A percentile compares a stretch with the other conserved stretches of the same genome.
Conservation (phyloP, 2,797 vertebrate genomes). For the Eidolon dupreanum region DNA sequence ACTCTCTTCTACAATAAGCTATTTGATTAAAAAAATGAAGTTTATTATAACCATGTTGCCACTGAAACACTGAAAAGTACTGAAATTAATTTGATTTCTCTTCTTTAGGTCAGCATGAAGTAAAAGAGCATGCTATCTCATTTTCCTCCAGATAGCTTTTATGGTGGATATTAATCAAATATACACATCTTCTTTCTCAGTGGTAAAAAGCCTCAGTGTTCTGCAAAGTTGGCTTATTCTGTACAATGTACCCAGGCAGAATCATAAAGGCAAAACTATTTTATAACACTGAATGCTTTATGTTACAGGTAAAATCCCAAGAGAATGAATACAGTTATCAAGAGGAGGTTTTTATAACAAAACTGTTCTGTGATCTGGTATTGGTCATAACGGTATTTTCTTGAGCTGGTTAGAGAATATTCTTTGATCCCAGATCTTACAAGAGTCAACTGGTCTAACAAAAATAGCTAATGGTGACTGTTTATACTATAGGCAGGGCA, state of each 20-base stretch:
- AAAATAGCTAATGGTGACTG: background rate
- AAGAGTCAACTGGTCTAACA: background rate
- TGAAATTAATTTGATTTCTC: conserved; percentile 10
- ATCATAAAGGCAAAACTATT: conserved; percentile 39
- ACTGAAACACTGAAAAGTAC: background rate
- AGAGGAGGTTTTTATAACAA: conserved; percentile 30
- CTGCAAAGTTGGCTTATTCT: conserved; percentile 6
- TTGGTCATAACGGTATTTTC: background rate
- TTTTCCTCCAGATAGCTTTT: conserved; percentile 48
- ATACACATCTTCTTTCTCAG: background rate
- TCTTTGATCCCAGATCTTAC: background rate
- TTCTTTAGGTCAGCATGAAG: conserved; percentile 30
- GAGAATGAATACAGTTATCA: background rate
- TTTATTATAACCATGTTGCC: background rate
- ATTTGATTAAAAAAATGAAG: conserved; percentile 16
- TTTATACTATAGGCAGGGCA: background rate
- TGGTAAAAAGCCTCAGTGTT: background rate
- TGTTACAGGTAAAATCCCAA: conserved; percentile 30
- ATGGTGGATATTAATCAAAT: conserved; percentile 37
- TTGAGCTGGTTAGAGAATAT: background rate
- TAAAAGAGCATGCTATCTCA: background rate
- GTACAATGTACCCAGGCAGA: background rate
- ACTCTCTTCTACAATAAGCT: background rate
- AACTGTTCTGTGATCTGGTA: background rate
- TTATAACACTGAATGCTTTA: background rate